Evolutionary conservation across 2,888 invertebrate species (phyloP), one percentile per base, ranked within the genome.

Genomic region (Platycheirus albimanus): DNA sequence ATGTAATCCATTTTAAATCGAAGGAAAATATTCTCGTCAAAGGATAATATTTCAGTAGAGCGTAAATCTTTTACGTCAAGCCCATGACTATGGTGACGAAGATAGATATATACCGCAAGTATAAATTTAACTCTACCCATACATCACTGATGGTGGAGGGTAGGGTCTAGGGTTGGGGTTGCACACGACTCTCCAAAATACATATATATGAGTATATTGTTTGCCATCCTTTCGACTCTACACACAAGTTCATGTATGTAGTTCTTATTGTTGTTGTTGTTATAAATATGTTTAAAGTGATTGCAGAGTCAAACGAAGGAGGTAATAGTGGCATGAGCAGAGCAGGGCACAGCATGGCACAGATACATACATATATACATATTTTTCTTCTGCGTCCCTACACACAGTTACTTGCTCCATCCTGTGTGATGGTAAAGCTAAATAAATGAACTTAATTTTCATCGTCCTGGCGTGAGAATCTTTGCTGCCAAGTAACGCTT

Each of bases 371-470:
- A 33, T 36, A 54, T 52, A 15, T 38, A 24, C 6, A 20, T 36
- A n/a, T 15, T 58, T 41, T 11, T 45, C 13, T 19, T 30, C 4
- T 33, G 19, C 30, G 54, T n/a, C n/a, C n/a, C n/a, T n/a, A n/a
- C n/a, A 41, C 33, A 51, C 2, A 52, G 10, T 24, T 51, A 7
- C 10, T 41, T 24, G n/a, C 15, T 15, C 20, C 30, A n/a, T 7
- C 49, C n/a, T 19, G 30, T 33, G 33, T 19, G 28, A 58, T 52
- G 51, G 20, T 19, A 49, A 58, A 56, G 56, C 64, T 66, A 30
- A 76, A 71, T 76, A 81, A 81, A 81, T 71, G 70, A 81, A 76
- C 61, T 67, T 63, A 76, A 76, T 81, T 81, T 64, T 41, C n/a
- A 54, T 76, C 15, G 17, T 51, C 15, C 28, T 41, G 11, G 41